Conservation (phyloP, 2,113 vertebrate species). For the Eira barbara region DNA sequence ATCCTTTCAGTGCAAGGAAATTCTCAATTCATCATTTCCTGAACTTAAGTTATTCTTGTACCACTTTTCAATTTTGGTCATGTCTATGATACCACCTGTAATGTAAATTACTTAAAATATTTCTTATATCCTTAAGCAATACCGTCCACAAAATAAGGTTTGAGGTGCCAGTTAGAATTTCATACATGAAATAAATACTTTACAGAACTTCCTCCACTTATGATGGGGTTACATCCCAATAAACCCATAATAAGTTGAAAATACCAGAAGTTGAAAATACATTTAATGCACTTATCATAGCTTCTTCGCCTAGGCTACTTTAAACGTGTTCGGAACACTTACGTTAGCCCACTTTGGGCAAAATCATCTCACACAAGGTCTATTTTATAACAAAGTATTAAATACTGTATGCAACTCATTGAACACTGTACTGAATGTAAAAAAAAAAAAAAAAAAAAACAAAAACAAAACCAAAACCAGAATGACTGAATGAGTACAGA, state of each 20-base stretch:
- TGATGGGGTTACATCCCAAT: background rate
- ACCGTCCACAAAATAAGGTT: background rate
- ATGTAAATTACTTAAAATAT: conserved; percentile 2
- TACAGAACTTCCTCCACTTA: background rate
- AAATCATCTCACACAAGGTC: background rate
- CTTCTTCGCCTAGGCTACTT: background rate
- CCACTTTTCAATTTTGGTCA: background rate
- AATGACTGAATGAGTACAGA: background rate
- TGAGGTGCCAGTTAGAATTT: background rate
- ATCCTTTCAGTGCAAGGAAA: background rate
- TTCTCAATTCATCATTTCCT: background rate
- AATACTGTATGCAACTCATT: background rate
- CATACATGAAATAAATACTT: background rate
- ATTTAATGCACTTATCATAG: background rate
- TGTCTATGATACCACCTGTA: background rate
- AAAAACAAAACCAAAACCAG: background rate
- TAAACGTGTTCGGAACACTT: background rate
- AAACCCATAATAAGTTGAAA: background rate
- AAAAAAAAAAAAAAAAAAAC: background rate
- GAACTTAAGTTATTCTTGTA: background rate
- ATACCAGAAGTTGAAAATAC: background rate
- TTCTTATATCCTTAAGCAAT: background rate
- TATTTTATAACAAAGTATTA: background rate
- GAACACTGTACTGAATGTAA: background rate
- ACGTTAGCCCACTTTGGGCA: background rate